Evolutionary conservation across 2,888 invertebrate species (phyloP), one percentile per base, ranked within the genome.

Genomic region (Psylliodes chrysocephalus): DNA sequence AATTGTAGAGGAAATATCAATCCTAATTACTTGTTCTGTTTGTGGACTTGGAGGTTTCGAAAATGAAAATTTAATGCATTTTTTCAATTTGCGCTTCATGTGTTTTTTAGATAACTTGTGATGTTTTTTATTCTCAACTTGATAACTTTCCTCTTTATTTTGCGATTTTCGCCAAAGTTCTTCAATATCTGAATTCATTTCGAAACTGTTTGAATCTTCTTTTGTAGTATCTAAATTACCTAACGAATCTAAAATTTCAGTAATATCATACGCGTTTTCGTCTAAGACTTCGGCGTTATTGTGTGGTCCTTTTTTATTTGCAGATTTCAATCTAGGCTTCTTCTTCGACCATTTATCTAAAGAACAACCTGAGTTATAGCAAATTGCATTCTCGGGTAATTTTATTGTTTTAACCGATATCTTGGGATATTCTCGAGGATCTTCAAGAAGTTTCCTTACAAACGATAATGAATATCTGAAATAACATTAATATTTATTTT

Each of bases 1-100:
- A 60, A 78, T 73, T 68, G 75, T 82, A 17, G 82, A 81, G 17
- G 79, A 80, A 14, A 82, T 79, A 66, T 82, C 82, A 8, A 82
- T 81, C 54, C 82, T 72, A 49, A 82, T 82, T 7, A 82, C 73
- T 72, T 82, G 81, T 61, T 79, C 77, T 0, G 82, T 82, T 66
- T 80, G 76, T 2, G 82, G 82, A 72, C 81, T 82, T 2, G 78
- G 75, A 1, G 81, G 79, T 60, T 77, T 80, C 3, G 81, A 81
- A 60, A 81, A 67, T 15, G 78, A 77, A 65, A 81, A 78, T 61
- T 73, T 74, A 35, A 81, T 76, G 0, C 73, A 77, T 67, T 79
- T 80, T 22, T 73, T 72, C 28, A 68, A 63, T 61, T 75, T 76
- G 40, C 71, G 63, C 44, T 68, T 71, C 44, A 63, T 54, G 10